phyloP scores from a whole-genome alignment of 2,888 invertebrate species.

The Scaptomyza caliginosa region DNA sequence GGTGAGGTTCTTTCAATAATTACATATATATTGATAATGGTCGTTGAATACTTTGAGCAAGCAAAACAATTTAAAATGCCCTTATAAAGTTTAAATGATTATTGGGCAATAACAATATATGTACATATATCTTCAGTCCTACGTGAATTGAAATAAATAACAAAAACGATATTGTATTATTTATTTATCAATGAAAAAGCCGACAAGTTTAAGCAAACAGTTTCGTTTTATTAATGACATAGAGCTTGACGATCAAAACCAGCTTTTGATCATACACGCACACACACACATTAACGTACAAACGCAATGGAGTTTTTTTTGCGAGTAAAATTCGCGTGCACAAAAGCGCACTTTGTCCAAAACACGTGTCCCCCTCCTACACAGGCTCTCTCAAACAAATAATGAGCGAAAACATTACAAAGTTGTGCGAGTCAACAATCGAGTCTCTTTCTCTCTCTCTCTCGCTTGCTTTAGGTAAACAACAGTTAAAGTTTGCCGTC shows the following conservation, averaged over 20 bases:
- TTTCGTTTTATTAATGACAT: neutral
- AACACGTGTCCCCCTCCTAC: slow-evolving; percentile 1
- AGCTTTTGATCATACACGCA: neutral
- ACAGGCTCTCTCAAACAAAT: neutral
- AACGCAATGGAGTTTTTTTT: slow-evolving; percentile 8
- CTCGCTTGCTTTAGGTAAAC: neutral
- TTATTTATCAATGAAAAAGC: neutral
- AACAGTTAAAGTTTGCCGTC: slow-evolving; percentile 7
- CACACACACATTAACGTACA: neutral
- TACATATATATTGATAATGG: neutral
- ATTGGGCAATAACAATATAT: neutral
- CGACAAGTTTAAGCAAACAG: neutral
- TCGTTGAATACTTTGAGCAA: neutral
- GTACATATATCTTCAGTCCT: no score
- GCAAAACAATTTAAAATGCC: neutral
- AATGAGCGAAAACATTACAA: neutral
- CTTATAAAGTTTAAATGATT: neutral
- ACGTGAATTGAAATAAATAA: no score
- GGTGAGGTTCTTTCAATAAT: no score
- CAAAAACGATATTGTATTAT: neutral
- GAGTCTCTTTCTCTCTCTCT: neutral
- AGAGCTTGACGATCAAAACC: neutral
- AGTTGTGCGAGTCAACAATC: neutral
- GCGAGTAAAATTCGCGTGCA: neutral
- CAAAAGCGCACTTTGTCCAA: neutral